Evolutionary conservation across 1,140 invertebrate genomes (phyloP), one percentile per base, ranked within the genome.

Genomic region (Heliconius melpomene): DNA sequence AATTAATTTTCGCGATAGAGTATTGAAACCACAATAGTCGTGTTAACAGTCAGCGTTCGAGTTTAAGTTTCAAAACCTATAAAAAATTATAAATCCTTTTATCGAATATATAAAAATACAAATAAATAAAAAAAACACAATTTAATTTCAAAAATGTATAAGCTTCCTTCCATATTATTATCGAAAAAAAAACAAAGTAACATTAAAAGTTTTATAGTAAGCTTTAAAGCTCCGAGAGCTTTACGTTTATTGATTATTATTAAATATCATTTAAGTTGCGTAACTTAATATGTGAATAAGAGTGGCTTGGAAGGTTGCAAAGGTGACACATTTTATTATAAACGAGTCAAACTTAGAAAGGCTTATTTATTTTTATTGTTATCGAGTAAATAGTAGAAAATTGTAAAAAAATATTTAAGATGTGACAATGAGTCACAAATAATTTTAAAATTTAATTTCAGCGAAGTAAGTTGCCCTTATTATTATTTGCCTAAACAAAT

Each of bases 181-280:
- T 16, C 23, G 2, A 57, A 57, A 57, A 57, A 57, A 26, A 29
- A 16, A 13, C 60, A 66, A 26, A 66, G 23, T 13, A 16, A 5
- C 13, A 66, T 66, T 66, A 66, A 66, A 66, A 29, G 23, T 66
- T 66, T 66, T 26, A 66, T 29, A 13, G 23, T 26, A 26, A 66
- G 60, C 60, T 66, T 66, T 66, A 26, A 66, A 66, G 23, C 23
- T n/a, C 20, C 5, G 23, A 66, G 26, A 66, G 60, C 60, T 26
- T 66, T 66, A 66, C 3, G 60, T 66, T 66, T 66, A 66, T 66
- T 66, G 60, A 66, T 66, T 66, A 29, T 66, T 66, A 66, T 66
- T 66, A 26, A 66, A 66, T 66, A 66, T 66, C 60, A 66, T 66
- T 2, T 66, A 66, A 66, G 23, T 66, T 66, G 60, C 23, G 23